A percentile compares a stretch with the other conserved stretches of the same genome.
phyloP scores from a whole-genome alignment of 2,888 invertebrate species.

The Leptodirus hochenwartii region DNA sequence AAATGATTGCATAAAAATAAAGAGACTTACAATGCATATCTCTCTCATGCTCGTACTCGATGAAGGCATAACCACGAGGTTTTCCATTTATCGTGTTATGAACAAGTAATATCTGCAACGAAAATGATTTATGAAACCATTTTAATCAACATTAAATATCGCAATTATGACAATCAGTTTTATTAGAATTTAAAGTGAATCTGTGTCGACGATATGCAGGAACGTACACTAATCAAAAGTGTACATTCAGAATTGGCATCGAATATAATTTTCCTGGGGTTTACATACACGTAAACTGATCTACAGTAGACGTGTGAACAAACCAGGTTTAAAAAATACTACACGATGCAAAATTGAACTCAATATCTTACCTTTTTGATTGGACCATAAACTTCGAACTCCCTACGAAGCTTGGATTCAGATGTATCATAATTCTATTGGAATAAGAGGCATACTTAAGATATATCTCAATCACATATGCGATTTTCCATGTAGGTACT shows the following conservation, averaged over 20 bases:
- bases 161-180: too few relatives aligned
- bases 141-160: constrained; percentile 8
- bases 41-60: constrained; percentile 96
- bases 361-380: constrained; percentile 68
- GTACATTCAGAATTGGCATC: too few relatives aligned
- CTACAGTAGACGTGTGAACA: too few relatives aligned
- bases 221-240: too few relatives aligned
- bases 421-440: constrained; percentile 94
- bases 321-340: too few relatives aligned
- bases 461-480: neutral
- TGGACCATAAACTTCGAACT: constrained; percentile 95
- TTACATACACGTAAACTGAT: too few relatives aligned
- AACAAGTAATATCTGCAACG: constrained; percentile 68
- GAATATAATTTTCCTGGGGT: too few relatives aligned
- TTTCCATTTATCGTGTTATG: constrained; percentile 77
- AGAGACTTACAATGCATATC: constrained; percentile 99
- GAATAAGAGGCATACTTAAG: neutral
- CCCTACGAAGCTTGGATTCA: constrained; percentile 89
- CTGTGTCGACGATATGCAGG: too few relatives aligned
- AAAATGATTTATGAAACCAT: constrained; percentile 12
- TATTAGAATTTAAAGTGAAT: too few relatives aligned
- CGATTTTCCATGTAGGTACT: constrained; percentile 29
- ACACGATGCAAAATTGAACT: constrained; percentile 7
- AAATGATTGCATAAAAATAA: too few relatives aligned
- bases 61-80: constrained; percentile 97